These are phyloP conservation scores for Listronotus oregonensis DNA, from an alignment of 1,140 invertebrate species.

Conservation along the genomic window DNA sequence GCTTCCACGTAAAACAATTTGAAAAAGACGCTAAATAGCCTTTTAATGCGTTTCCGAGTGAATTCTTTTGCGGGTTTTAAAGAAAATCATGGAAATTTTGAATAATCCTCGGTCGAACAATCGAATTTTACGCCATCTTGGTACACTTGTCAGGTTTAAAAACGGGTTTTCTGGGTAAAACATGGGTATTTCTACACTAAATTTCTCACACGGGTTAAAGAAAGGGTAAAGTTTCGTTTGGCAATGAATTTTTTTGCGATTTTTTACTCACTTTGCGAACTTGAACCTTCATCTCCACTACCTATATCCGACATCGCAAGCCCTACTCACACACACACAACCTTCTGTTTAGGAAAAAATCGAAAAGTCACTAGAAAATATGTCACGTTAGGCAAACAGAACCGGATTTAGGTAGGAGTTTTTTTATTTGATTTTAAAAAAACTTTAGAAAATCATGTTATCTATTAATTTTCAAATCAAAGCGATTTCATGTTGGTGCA, in stretches of 20 bases:
- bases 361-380: slow-evolving; percentile 47
- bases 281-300: slow-evolving; percentile 72
- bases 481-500: too few species aligned
- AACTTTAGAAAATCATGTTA: too few species aligned
- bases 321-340: slow-evolving; percentile 57
- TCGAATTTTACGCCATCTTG: slow-evolving; percentile 56
- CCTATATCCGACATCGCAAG: slow-evolving; percentile 73
- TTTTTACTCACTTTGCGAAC: slow-evolving; percentile 69
- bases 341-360: slow-evolving; percentile 52
- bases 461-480: too few species aligned
- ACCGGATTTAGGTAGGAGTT: slow-evolving; percentile 3
- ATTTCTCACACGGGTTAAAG: slow-evolving; percentile 16
- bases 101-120: slow-evolving; percentile 42
- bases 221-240: slow-evolving; percentile 10
- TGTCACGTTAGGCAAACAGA: slow-evolving; percentile 33
- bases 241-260: slow-evolving; percentile 7
- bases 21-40: neutral
- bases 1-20: neutral
- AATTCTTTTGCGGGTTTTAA: slow-evolving; percentile 48
- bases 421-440: too few species aligned
- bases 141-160: slow-evolving; percentile 59
- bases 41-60: neutral
- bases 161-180: slow-evolving; percentile 25
- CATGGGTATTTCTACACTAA: slow-evolving; percentile 9
- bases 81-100: slow-evolving; percentile 50